Base-by-base conservation (phyloP, 2,113 vertebrate genomes). In the Craseonycteris thonglongyai region DNA sequence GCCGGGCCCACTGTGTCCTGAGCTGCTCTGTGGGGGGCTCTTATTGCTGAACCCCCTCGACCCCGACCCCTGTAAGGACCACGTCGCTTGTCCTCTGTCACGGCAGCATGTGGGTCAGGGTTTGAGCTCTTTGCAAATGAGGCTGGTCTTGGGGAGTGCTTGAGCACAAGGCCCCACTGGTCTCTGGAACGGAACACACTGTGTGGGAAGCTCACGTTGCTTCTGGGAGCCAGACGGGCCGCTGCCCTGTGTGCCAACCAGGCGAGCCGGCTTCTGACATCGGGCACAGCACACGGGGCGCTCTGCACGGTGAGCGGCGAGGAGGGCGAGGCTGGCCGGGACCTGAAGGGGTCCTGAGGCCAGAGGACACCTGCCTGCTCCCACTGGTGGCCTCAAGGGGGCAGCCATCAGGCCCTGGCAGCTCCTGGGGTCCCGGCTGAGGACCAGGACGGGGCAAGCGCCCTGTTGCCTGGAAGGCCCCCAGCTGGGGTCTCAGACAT, bases 271-370 rank as follows among this genome's bases (percentile, higher is more conserved):
- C 42, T 75, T 75, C 54, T 26, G 35, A 69, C 2, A 11, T 3
- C 12, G 65, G 56, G 28, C 6, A 12, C 0, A 4, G 8, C 49
- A 10, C 42, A 14, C 1, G 1, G 28, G 7, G 3, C 21, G 2
- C 45, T 16, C 28, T 11, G 11, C 33, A 0, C 0, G 2, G 42
- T 15, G n/a, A 69, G 2, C 40, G 19, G 5, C 24, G 65, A 58
- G 45, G 21, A 40, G 13, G n/a, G 3, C 76, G 63, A 56, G 24
- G 38, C 26, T 66, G 81, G 42, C n/a, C 5, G 1, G 26, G 26
- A 13, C 9, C 38, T 49, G n/a, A 38, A 47, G 58, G 12, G 7
- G 16, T 6, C n/a, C 18, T 3, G 12, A 42, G 63, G 11, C 38
- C 2, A 0, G 10, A 18, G 33, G 35, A 33, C 21, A 2, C 16